Conservation (phyloP, 2,888 invertebrate species). For the Pterobdella sp. region DNA sequence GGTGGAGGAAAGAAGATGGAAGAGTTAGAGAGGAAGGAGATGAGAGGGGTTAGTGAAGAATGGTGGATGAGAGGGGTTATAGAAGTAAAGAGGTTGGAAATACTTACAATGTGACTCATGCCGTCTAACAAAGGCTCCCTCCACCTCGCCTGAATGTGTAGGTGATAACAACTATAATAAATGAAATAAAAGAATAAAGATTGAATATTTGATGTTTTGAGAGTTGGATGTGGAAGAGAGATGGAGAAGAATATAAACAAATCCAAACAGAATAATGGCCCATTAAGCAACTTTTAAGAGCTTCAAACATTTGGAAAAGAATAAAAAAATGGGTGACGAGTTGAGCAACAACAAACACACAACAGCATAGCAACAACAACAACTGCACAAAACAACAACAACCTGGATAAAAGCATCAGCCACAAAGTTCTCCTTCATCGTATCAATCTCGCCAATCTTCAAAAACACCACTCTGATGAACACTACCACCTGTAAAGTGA, state of each 20-base stretch:
- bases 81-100: no score
- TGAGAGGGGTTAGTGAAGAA: not conserved
- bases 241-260: not conserved
- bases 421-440: slow-evolving; percentile 49
- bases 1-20: not conserved
- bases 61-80: not conserved
- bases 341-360: not conserved
- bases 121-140: slow-evolving; percentile 48
- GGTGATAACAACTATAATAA: not conserved
- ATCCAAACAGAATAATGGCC: not conserved
- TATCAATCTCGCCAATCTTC: slow-evolving; percentile 51
- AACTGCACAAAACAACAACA: slow-evolving; percentile 37
- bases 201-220: not conserved
- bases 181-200: not conserved
- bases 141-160: slow-evolving; percentile 44
- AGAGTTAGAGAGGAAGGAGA: not conserved
- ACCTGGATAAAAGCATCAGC: slow-evolving; percentile 50
- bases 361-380: not conserved
- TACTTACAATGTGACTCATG: slow-evolving; percentile 11
- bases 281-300: no score
- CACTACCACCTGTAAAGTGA: slow-evolving; percentile 46
- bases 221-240: not conserved
- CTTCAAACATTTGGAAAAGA: no score
- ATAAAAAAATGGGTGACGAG: no score
- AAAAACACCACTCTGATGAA: slow-evolving; percentile 50